Base-by-base conservation (phyloP, 2,113 vertebrate species). In the Mus pahari region DNA sequence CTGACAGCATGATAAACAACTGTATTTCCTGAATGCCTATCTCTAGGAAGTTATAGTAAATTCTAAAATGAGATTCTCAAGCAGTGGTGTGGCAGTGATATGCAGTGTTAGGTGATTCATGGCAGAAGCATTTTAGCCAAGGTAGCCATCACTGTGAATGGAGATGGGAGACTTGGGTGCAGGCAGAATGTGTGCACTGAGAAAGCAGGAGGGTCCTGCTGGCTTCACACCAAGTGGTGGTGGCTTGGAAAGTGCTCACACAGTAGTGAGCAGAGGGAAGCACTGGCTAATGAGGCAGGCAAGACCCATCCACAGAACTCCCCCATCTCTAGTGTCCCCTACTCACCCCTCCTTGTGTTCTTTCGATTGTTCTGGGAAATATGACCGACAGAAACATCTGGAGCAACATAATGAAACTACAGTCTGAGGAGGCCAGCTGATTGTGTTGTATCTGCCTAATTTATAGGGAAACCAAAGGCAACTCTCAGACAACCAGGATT, bases 401-500 rank as follows among this genome's bases (percentile, higher is more conserved):
- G 58, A 75, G 33, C 31, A 55, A 42, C 8, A 0, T 81, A 17
- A 60, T 93, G 81, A 95, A 93, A 60, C 26, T 14, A 70, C 24
- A 17, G 7, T 89, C 77, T 86, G 4, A 22, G 60, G 13, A 79
- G 36, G n/a, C 45, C 84, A 79, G 82, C 13, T 66, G n/a, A 96
- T 79, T 86, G 39, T 4, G 0, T 96, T 95, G 45, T 94, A 26
- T 97, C 4, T 24, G 0, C 81, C 73, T 98, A 26, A 96, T 89
- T 97, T 94, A 77, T 91, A 99, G 99, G 98, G 75, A 99, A 97
- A 79, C 99, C 99, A 36, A 99, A 98, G 97, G 98, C 98, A 55
- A 99, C 98, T 58, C 98, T 99, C 94, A 98, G 99, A 53, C 99
- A 99, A 92, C 99, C 99, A 5, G 97, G 97, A 62, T 96, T 98